Base-by-base conservation (phyloP, 2,888 invertebrate species). In the Rhopalosiphum nymphaeae region DNA sequence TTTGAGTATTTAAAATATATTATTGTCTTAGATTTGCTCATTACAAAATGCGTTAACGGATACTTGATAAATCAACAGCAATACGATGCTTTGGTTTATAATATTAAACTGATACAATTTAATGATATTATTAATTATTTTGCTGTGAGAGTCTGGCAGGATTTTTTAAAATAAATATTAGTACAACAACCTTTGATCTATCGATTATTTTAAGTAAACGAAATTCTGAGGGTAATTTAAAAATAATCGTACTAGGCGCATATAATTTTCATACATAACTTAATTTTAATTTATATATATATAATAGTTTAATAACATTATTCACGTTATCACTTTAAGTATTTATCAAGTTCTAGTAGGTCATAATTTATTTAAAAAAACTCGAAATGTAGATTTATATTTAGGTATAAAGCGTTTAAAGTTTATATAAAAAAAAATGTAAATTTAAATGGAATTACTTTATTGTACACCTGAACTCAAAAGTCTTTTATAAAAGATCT, bases 381-480 rank as follows among this genome's bases (percentile, higher is more conserved):
- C 26, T 78, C 1, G 13, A 78, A 67, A 67, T n/a, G 67, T 67
- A 91, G 49, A 91, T 67, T 67, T 36, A 49, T 49, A 78, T 36
- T 78, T 78, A 36, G 21, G 36, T 91, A 78, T 49, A 91, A 36
- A 67, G 46, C 46, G 26, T 67, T 91, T 67, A 90, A 91, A 67
- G 90, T 91, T 49, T 49, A 87, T 53, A 11, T 91, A 67, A 42
- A 90, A 42, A 90, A 90, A 49, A 91, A 67, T 91, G 67, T 49
- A 78, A 78, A 67, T 78, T 91, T 67, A 7, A 67, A 46, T 25
- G n/a, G 46, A 91, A 67, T 49, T 49, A 78, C n/a, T 91, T 42
- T 67, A 56, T 91, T 26, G 67, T 49, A 36, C 26, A 67, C 67
- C 67, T 91, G 46, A 67, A 91, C 46, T 44, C 46, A 10, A 42